phyloP scores from a whole-genome alignment of 2,113 vertebrate species.

The Cyphomyrus discorhynchus region DNA sequence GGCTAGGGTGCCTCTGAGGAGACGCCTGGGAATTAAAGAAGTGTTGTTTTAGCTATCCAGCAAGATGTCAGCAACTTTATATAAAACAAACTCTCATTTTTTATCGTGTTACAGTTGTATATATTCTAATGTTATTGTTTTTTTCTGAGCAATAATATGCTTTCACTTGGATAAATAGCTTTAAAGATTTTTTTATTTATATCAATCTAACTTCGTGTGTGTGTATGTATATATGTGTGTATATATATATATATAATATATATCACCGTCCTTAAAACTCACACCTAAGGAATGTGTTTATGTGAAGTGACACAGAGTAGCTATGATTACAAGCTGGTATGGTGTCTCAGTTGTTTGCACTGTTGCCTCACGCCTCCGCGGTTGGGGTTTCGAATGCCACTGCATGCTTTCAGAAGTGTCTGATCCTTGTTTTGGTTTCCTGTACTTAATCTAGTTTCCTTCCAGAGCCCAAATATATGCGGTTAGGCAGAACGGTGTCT shows the following conservation, averaged over 20 bases:
- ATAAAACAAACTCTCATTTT: not conserved
- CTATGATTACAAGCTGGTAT: not conserved
- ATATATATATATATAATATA: not conserved
- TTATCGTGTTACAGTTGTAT: not conserved
- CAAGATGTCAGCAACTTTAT: not conserved
- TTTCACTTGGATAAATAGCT: not conserved
- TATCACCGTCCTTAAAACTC: not conserved
- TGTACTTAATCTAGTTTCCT: not conserved
- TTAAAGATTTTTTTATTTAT: not conserved
- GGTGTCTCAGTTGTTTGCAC: not conserved
- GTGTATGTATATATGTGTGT: no score
- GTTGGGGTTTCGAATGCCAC: not conserved
- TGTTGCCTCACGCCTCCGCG: not conserved
- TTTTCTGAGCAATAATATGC: not conserved
- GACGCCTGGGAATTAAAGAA: not conserved
- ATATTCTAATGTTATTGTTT: not conserved
- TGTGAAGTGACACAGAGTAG: conserved; percentile 53
- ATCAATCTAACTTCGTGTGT: no score
- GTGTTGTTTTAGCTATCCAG: not conserved
- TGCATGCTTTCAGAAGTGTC: not conserved
- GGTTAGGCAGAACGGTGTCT: not conserved
- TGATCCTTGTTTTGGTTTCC: not conserved
- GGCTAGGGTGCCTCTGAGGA: not conserved
- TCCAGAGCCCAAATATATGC: not conserved
- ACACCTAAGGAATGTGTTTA: conserved; percentile 58